Evolutionary conservation across 2,888 invertebrate species (phyloP), one percentile per base, ranked within the genome.

Genomic region (Pterobdella sp.): DNA sequence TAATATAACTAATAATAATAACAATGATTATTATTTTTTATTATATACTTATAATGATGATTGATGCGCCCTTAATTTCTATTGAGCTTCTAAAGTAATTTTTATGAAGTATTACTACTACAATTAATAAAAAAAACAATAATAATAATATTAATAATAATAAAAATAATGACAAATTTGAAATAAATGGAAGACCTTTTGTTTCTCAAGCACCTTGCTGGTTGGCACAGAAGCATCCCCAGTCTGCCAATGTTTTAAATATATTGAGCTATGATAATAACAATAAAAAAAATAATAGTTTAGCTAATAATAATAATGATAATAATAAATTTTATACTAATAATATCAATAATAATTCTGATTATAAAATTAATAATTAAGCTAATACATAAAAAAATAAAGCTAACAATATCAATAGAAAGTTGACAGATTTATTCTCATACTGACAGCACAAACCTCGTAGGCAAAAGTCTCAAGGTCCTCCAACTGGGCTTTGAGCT

Each of bases 401-500:
- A 32, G 34, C 2, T 65, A 32, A 65, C 65, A 3, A 2, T 3
- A 2, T 7, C 1, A 26, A 65, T 1, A 32, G n/a, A 26, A 65
- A 22, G n/a, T 49, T 10, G 10, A 14, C 10, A 64, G 10, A 14
- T 64, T 18, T 26, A 70, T n/a, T n/a, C 14, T n/a, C 14, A n/a
- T 26, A 14, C 29, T 14, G 14, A 18, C 14, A 52, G 52, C 4
- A 18, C 76, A 75, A 76, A 85, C 85, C 81, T 94, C 93, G 81
- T 93, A 92, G 0, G 96, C 94, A 84, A 92, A 93, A 72, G 89
- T 88, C 82, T 95, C 94, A 70, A 98, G 85, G 81, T 98, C 96
- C 80, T 92, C 90, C 60, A 98, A 85, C 83, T 98, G 97, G 1
- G 88, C 86, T 84, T 96, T 95, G 31, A 98, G 86, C 81, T 92